Conservation (phyloP, 2,888 invertebrate genomes). For the Pseudeuparius sepicola region DNA sequence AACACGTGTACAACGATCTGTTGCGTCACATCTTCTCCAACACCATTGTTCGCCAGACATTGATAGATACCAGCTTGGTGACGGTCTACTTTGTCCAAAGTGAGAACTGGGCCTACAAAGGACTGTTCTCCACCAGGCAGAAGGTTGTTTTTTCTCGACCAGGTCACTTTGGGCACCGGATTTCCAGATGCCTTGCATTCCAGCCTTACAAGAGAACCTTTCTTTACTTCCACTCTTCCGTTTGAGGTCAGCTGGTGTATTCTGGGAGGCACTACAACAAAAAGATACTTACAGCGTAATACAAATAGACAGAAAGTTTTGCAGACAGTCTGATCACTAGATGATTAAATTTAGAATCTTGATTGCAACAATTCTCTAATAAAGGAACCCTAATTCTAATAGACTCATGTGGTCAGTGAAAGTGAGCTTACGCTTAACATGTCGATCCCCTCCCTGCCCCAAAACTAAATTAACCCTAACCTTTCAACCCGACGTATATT, state of each 20-base stretch:
- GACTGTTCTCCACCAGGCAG: conserved; percentile 53
- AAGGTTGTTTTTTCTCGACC: conserved; percentile 45
- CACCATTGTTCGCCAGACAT: conserved; percentile 53
- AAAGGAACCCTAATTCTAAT: too few relatives aligned
- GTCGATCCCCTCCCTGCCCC: too few relatives aligned
- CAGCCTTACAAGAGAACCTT: conserved; percentile 41
- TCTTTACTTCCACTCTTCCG: conserved; percentile 53
- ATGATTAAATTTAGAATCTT: too few relatives aligned
- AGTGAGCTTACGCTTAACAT: too few relatives aligned
- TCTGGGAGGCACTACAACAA: conserved; percentile 50
- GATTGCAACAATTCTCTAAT: too few relatives aligned
- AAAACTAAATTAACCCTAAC: too few relatives aligned
- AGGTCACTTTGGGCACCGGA: conserved; percentile 44
- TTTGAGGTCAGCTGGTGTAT: conserved; percentile 53
- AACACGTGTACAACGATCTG: conserved; percentile 52
- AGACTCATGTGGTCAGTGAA: too few relatives aligned
- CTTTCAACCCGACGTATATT: too few relatives aligned
- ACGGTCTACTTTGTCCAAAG: conserved; percentile 51
- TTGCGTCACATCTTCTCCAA: conserved; percentile 51
- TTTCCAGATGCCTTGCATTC: conserved; percentile 45
- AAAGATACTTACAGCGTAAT: conserved; percentile 12
- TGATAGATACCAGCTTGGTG: conserved; percentile 55
- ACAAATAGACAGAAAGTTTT: too few relatives aligned
- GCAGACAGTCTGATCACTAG: too few relatives aligned
- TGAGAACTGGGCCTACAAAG: conserved; percentile 47